A percentile compares a stretch with the other conserved stretches of the same genome.
Conservation (phyloP, 1,140 invertebrate genomes). For the Drosophila parvula region DNA sequence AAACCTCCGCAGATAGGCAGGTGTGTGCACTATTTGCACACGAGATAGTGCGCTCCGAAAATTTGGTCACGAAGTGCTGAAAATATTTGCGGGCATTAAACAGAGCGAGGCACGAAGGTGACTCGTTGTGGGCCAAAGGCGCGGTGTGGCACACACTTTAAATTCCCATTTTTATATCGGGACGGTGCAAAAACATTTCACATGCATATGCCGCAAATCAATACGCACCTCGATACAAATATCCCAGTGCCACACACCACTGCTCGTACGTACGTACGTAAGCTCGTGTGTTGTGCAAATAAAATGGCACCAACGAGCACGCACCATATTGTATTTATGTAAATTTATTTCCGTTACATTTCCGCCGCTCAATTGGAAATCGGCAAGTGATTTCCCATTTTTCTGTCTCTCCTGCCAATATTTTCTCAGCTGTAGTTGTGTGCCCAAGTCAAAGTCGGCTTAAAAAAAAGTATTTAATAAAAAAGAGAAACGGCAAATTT, state of each 20-base stretch:
- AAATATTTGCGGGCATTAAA: slow-evolving; percentile 68
- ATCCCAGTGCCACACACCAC: slow-evolving; percentile 27
- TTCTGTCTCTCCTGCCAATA: slow-evolving; percentile 41
- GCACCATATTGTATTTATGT: slow-evolving; percentile 83
- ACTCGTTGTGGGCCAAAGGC: slow-evolving; percentile 24
- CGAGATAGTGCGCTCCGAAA: slow-evolving; percentile 66
- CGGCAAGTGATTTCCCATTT: slow-evolving; percentile 73
- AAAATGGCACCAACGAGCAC: slow-evolving; percentile 79
- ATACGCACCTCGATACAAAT: slow-evolving; percentile 78
- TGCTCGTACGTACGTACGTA: neutral
- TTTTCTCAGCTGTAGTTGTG: slow-evolving; percentile 39
- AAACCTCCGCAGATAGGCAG: slow-evolving; percentile 43
- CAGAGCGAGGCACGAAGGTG: slow-evolving; percentile 42
- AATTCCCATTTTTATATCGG: slow-evolving; percentile 59
- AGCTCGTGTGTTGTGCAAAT: slow-evolving; percentile 68
- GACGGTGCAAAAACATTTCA: slow-evolving; percentile 27
- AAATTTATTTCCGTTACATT: slow-evolving; percentile 83
- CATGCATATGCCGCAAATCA: slow-evolving; percentile 64
- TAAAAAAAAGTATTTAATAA: slow-evolving; percentile 50
- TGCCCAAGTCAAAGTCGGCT: slow-evolving; percentile 34
- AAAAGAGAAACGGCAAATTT: slow-evolving; percentile 66
- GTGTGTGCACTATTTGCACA: slow-evolving; percentile 66
- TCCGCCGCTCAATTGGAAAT: slow-evolving; percentile 82
- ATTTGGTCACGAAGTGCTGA: slow-evolving; percentile 73
- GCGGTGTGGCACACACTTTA: slow-evolving; percentile 29